These are phyloP conservation scores for Danio tinwini DNA, from an alignment of 2,797 vertebrate genomes.

Conservation along the genomic window DNA sequence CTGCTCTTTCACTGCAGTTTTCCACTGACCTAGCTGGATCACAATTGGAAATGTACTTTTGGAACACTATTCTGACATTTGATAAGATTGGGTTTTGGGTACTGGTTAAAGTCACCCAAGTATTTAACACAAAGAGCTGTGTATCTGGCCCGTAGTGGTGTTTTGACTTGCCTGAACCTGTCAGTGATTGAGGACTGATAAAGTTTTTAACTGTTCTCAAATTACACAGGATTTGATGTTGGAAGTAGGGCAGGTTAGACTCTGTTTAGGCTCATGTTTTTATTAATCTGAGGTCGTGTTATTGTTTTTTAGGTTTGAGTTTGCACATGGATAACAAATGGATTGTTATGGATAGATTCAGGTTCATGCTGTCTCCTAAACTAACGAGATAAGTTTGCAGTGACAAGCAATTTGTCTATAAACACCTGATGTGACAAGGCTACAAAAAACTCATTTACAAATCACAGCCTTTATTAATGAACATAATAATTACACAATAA, in stretches of 20 bases:
- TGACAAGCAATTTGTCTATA: not conserved
- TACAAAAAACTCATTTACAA: not conserved
- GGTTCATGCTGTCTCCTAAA: not conserved
- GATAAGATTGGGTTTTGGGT: constrained; percentile 44
- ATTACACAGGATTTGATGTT: constrained; percentile 32
- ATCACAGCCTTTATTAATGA: not conserved
- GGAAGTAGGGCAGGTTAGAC: not conserved
- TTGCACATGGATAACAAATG: constrained; percentile 15
- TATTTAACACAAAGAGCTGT: constrained; percentile 30
- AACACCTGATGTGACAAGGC: not conserved
- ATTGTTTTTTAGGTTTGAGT: constrained; percentile 3
- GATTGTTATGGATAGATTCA: not conserved
- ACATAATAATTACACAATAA: not conserved
- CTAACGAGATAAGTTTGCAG: not conserved
- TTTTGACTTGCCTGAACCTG: constrained; percentile 49
- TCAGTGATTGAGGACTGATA: constrained; percentile 7
- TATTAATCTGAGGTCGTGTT: not conserved
- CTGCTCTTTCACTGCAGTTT: constrained; percentile 32
- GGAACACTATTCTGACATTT: constrained; percentile 36
- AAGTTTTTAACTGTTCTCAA: not conserved
- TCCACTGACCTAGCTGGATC: constrained; percentile 37
- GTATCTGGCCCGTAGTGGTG: constrained; percentile 12
- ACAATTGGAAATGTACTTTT: constrained; percentile 30
- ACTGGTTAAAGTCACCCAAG: constrained; percentile 37
- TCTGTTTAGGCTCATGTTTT: not conserved